phyloP scores from a whole-genome alignment of 2,888 invertebrate genomes.

The Spialia ferax region DNA sequence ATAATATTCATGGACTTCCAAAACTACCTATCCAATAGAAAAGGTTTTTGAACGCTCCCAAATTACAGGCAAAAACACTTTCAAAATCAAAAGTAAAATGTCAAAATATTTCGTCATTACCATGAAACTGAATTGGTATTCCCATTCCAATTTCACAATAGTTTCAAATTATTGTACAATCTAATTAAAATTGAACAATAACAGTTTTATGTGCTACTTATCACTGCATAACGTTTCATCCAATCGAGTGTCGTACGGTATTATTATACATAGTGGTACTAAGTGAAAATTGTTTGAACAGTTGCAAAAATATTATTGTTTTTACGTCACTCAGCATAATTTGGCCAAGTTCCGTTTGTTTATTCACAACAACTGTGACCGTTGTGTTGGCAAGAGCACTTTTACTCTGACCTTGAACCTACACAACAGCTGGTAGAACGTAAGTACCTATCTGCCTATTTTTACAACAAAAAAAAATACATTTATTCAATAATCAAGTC shows the following conservation, averaged over 20 bases:
- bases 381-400: constrained; percentile 61
- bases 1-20: neutral
- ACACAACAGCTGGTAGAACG: constrained; percentile 70
- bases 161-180: constrained; percentile 30
- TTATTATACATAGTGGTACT: constrained; percentile 17
- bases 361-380: constrained; percentile 65
- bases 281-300: constrained; percentile 60
- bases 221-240: neutral
- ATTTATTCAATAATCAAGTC: neutral
- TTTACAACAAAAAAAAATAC: constrained; percentile 42
- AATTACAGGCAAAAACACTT: neutral
- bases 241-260: constrained; percentile 6
- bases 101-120: constrained; percentile 52
- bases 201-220: neutral
- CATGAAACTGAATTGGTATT: constrained; percentile 44
- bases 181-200: constrained; percentile 18
- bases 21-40: neutral
- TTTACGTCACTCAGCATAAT: constrained; percentile 78
- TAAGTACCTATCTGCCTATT: constrained; percentile 55
- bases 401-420: constrained; percentile 69
- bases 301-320: constrained; percentile 64
- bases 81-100: constrained; percentile 43
- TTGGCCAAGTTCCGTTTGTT: constrained; percentile 72
- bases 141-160: constrained; percentile 40
- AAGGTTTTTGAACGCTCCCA: constrained; percentile 16